phyloP scores from a whole-genome alignment of 53 echinoderm and acorn worm genomes.

The Henricia sp. region DNA sequence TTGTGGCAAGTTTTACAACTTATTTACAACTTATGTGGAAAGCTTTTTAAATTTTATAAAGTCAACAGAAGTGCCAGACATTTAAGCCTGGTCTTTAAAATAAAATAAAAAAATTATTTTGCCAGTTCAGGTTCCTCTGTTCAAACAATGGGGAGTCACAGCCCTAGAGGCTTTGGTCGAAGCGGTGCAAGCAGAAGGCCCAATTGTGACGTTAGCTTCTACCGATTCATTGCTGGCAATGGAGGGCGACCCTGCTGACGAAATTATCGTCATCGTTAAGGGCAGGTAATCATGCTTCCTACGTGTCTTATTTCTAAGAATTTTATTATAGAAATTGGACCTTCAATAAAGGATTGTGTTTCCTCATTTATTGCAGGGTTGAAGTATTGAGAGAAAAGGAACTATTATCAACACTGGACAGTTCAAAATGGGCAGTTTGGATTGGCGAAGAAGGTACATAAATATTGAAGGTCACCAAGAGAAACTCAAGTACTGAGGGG shows the following conservation, averaged over 20 bases:
- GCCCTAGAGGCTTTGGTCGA: constrained; percentile 64
- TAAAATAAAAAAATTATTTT: too few species aligned
- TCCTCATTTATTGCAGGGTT: constrained; percentile 63
- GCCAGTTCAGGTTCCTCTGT: constrained; percentile 97
- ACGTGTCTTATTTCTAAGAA: too few species aligned
- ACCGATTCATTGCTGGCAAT: constrained; percentile 71
- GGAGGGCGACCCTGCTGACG: constrained; percentile 79
- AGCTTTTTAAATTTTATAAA: too few species aligned
- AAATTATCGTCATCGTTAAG: constrained; percentile 76
- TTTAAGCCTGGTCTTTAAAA: too few species aligned
- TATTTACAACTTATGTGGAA: too few species aligned
- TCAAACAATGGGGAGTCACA: constrained; percentile 70
- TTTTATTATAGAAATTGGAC: too few species aligned
- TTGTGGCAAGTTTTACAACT: too few species aligned
- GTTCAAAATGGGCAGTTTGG: constrained; percentile 86
- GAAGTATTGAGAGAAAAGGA: constrained; percentile 76
- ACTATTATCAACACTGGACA: constrained; percentile 67
- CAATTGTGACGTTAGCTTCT: constrained; percentile 73
- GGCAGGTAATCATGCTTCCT: constrained; percentile 78
- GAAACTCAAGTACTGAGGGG: too few species aligned
- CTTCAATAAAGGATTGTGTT: neutral
- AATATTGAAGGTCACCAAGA: neutral
- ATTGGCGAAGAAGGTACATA: constrained; percentile 90
- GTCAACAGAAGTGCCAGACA: too few species aligned
- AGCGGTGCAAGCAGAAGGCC: constrained; percentile 47